phyloP scores from a whole-genome alignment of 2,113 vertebrate genomes.

The Apistogramma diplotaenia region DNA sequence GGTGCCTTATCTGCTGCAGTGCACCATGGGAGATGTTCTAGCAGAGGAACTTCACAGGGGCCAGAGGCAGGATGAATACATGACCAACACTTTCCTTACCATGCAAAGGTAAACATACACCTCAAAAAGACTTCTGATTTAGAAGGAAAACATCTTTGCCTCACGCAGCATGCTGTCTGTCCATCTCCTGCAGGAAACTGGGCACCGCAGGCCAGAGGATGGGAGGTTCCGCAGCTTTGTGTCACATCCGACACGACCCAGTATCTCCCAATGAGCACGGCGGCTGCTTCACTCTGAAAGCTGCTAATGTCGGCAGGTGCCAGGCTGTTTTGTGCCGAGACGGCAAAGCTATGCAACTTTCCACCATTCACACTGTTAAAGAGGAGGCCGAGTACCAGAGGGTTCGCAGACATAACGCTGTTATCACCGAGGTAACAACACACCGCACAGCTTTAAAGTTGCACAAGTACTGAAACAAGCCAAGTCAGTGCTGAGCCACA shows the following conservation, averaged over 20 bases:
- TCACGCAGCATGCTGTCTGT: background rate
- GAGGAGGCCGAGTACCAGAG: slow-evolving; percentile 68
- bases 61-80: slow-evolving; percentile 90
- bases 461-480: background rate
- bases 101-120: slow-evolving; percentile 86
- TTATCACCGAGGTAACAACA: slow-evolving; percentile 89
- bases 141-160: background rate
- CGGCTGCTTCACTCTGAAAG: slow-evolving; percentile 91
- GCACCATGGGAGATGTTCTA: slow-evolving; percentile 96
- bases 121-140: background rate
- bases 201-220: slow-evolving; percentile 96
- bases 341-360: slow-evolving; percentile 89
- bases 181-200: slow-evolving; percentile 81
- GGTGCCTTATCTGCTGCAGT: slow-evolving; percentile 94
- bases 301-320: slow-evolving; percentile 94
- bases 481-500: no score
- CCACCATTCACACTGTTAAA: slow-evolving; percentile 82
- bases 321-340: slow-evolving; percentile 90
- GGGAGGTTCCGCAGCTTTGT: slow-evolving; percentile 92
- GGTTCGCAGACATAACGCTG: slow-evolving; percentile 84
- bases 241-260: slow-evolving; percentile 93
- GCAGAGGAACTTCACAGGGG: slow-evolving; percentile 92
- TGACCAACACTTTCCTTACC: slow-evolving; percentile 95
- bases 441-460: background rate
- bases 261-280: slow-evolving; percentile 79